A percentile compares a stretch with the other conserved stretches of the same genome.
Conservation (phyloP, 1,140 invertebrate genomes). For the Sinella curviseta region DNA sequence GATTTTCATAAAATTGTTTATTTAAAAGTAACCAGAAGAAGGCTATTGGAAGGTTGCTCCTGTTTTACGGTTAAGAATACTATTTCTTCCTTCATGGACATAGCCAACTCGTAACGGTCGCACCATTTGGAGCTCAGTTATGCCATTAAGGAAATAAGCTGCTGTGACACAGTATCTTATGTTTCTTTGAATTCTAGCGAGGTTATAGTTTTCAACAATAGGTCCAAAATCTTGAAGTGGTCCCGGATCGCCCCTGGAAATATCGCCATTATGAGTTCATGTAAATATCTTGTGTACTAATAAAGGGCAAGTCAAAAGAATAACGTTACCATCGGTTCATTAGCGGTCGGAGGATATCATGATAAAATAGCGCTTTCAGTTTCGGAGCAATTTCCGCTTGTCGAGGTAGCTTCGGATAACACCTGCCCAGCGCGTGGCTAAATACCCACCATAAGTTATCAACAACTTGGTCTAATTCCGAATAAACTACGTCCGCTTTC, state of each 20-base stretch:
- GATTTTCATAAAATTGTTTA: no score
- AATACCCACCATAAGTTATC: neutral
- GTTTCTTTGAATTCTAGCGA: neutral
- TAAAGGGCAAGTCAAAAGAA: neutral
- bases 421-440: neutral
- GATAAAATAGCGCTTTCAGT: neutral
- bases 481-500: neutral
- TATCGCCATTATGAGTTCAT: no score
- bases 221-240: constrained; percentile 6
- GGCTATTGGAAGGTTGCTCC: neutral
- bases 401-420: neutral
- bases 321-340: neutral
- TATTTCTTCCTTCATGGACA: neutral
- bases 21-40: no score
- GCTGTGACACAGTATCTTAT: neutral
- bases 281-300: neutral
- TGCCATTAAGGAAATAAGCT: neutral
- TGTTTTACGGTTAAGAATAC: neutral
- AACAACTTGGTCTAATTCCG: neutral
- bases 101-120: neutral
- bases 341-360: neutral
- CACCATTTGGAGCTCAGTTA: neutral
- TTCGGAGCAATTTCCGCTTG: neutral
- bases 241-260: neutral
- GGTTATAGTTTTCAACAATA: neutral